Base-by-base conservation (phyloP, 2,797 vertebrate genomes). In the Schizopygopsis pylzovi region DNA sequence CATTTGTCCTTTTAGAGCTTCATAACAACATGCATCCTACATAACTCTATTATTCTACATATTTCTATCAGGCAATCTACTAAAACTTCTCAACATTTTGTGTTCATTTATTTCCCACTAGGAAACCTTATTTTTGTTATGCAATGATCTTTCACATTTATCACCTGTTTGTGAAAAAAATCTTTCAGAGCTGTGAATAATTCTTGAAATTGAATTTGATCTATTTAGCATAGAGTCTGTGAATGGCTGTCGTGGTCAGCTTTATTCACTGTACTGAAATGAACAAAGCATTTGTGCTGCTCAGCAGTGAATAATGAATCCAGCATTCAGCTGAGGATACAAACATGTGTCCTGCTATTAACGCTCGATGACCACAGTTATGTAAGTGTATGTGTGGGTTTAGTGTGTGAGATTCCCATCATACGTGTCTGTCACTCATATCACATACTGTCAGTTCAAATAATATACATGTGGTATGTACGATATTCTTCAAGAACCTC, bases 341-440 rank as follows among this genome's bases (percentile, higher is more conserved):
- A 13, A 15, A 13, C 68, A 56, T 59, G 47, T n/a, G 33, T 75
- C 49, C 78, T n/a, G 25, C 43, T 49, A 5, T 67, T 45, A 68
- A 20, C 4, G 12, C 47, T 41, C 47, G n/a, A 25, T 39, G 15
- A 82, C 0, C 33, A 52, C 47, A 72, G 77, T 85, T 68, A 79
- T 72, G 71, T 65, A 15, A 56, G 7, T 33, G 41, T 43, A 87
- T 33, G 37, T 77, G 81, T 78, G 65, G 49, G 39, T 68, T 80
- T 49, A 11, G 25, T 52, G 39, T 80, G 54, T 59, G 33, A 81
- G 63, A 59, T 83, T 43, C 11, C 77, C 73, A 71, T 89, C 70
- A 56, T 90, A 37, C 28, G 0, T 78, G 54, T 45, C 84, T 73
- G 90, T 12, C n/a, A 78, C 83, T 15, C 82, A 70, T 68, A 54